Conservation (phyloP, 2,797 vertebrate species). For the Botia almorhae region DNA sequence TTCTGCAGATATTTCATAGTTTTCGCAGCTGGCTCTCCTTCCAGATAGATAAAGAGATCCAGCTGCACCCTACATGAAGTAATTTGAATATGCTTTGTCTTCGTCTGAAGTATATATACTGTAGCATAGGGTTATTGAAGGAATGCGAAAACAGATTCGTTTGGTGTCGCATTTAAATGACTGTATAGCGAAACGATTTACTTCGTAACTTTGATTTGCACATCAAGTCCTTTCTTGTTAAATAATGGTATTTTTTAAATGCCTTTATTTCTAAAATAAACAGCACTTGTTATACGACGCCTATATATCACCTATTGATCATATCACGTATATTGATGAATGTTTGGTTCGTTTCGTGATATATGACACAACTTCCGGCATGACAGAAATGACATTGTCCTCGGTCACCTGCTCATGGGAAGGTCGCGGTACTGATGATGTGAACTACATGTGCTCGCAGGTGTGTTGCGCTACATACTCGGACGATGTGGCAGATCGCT, state of each 20-base stretch:
- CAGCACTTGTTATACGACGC: background rate
- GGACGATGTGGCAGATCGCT: background rate
- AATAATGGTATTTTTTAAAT: background rate
- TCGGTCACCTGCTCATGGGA: slow-evolving; percentile 60
- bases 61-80: slow-evolving; percentile 8
- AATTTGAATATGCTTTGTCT: background rate
- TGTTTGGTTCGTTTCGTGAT: background rate
- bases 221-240: background rate
- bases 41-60: background rate
- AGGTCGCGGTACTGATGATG: slow-evolving; percentile 66
- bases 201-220: slow-evolving; percentile 18
- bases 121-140: background rate
- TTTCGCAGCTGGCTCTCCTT: background rate
- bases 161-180: background rate
- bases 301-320: background rate
- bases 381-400: slow-evolving; percentile 67
- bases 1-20: slow-evolving; percentile 30
- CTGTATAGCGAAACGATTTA: background rate
- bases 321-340: background rate
- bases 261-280: too few relatives aligned
- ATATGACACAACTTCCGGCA: slow-evolving; percentile 48
- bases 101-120: background rate
- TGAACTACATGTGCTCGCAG: slow-evolving; percentile 60
- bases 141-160: background rate
- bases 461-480: slow-evolving; percentile 50